These are phyloP conservation scores for Tadarida brasiliensis DNA, from an alignment of 2,797 vertebrate genomes.

Conservation along the genomic window DNA sequence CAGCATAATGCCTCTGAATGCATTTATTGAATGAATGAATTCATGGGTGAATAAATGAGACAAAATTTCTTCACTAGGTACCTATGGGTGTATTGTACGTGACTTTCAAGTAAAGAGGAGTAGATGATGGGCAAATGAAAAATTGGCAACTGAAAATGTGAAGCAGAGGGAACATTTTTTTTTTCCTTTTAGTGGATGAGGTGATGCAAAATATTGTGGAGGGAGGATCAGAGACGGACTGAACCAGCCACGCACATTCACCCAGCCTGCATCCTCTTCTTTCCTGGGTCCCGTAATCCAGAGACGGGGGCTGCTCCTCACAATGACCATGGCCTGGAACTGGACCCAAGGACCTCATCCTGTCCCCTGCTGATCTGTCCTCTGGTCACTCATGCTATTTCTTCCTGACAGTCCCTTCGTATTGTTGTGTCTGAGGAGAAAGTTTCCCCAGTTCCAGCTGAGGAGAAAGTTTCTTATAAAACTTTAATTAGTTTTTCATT, in stretches of 20 bases:
- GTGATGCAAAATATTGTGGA: neutral
- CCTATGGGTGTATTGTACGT: neutral
- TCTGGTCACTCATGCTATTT: neutral
- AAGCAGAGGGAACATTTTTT: neutral
- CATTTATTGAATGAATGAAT: neutral
- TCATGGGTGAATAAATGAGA: neutral
- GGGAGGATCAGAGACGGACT: neutral
- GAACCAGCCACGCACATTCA: neutral
- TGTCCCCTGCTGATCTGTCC: neutral
- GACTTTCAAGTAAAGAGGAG: neutral
- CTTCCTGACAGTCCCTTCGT: neutral
- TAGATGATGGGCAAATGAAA: neutral
- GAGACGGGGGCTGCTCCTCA: neutral
- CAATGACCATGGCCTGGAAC: no score
- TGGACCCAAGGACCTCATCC: fast-evolving
- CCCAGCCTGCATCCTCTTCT: fast-evolving
- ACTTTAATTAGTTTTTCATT: slow-evolving; percentile 76
- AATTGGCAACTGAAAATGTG: neutral
- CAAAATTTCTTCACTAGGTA: neutral
- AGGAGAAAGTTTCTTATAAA: slow-evolving; percentile 57
- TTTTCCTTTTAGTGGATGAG: neutral
- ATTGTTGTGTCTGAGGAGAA: slow-evolving; percentile 29
- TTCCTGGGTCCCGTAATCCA: neutral
- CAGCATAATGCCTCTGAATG: neutral
- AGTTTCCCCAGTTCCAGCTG: slow-evolving; percentile 19